Conservation (phyloP, 2,888 invertebrate species). For the Pilophorus perplexus region DNA sequence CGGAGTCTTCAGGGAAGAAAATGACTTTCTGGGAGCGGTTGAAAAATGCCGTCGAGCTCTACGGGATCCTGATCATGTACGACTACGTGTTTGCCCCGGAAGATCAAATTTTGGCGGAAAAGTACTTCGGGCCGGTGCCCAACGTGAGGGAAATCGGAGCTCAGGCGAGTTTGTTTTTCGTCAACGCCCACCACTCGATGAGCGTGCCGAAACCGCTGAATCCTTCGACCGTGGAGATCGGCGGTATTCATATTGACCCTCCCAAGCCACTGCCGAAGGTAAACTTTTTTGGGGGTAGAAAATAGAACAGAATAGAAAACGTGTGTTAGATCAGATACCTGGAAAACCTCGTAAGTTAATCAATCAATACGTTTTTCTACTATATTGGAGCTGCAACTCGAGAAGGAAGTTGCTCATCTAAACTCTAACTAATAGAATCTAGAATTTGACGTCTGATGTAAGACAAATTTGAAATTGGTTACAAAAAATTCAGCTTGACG, state of each 20-base stretch:
- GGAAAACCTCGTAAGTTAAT: no score
- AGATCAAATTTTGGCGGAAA: conserved; percentile 39
- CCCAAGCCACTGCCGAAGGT: conserved; percentile 48
- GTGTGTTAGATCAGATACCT: no score
- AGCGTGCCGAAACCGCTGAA: not conserved
- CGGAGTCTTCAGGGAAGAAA: not conserved
- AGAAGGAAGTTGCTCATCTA: no score
- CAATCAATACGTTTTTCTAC: no score
- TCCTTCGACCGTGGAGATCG: conserved; percentile 55
- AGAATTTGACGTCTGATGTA: no score
- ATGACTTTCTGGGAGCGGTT: conserved; percentile 51
- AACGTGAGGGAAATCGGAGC: conserved; percentile 53
- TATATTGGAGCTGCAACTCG: no score
- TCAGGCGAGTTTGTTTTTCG: conserved; percentile 55
- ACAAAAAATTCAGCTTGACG: no score
- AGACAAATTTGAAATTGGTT: no score
- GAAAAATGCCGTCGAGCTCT: conserved; percentile 54
- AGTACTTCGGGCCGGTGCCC: conserved; percentile 44
- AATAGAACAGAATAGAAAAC: no score
- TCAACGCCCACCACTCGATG: conserved; percentile 57
- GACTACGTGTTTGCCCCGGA: conserved; percentile 45
- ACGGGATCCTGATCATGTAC: conserved; percentile 51
- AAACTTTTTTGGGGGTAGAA: no score
- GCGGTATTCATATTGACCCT: conserved; percentile 56
- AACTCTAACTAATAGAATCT: no score